Evolutionary conservation across 2,797 vertebrate species (phyloP), one percentile per base, ranked within the genome.

Genomic region (Sorex maritimensis): DNA sequence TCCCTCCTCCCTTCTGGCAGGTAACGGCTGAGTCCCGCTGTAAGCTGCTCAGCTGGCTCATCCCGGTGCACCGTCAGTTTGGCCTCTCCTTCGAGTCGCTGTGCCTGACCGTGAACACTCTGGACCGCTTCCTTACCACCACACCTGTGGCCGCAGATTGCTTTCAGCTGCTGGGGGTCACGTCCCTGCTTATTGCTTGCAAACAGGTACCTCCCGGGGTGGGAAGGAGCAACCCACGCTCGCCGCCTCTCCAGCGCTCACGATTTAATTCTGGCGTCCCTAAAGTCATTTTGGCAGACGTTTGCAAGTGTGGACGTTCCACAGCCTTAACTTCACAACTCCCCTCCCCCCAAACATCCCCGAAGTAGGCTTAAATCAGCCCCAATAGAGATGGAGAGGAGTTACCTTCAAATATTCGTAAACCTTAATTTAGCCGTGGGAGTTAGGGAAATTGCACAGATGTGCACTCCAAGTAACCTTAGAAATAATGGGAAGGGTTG

Each of bases 11-110:
- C 13, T 82, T 28, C 69, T 21, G 26, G 30, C 94, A 99, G 99
- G 97, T 99, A 90, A 99, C 98, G 0, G 97, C 99, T 8, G 99
- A 99, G 52, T 98, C 98, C 1, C 98, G 99, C 44, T 99, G 99
- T 95, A 99, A 98, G 19, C 98, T 99, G 72, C 98, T 99, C 93
- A 99, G 99, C 98, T 99, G 99, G 99, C 98, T 99, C 82, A 99
- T 99, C 86, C 98, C 99, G 0, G 98, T 99, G 17, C 98, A 98
- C 97, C 98, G 98, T 96, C 98, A 99, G 28, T 98, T 99, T 89
- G 97, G 93, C 12, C 95, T 99, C 69, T 99, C 99, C 49, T 99
- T 99, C 30, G 99, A 99, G 97, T 98, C 99, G 0, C 98, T 99
- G 94, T 99, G 99, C 94, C 98, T 99, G 95, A 96, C 99, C 0